Percentiles rank a stretch among this genome's conserved stretches.
Evolutionary conservation across 2,888 invertebrate species (phyloP).

Genomic region (Euzetes globulus): DNA sequence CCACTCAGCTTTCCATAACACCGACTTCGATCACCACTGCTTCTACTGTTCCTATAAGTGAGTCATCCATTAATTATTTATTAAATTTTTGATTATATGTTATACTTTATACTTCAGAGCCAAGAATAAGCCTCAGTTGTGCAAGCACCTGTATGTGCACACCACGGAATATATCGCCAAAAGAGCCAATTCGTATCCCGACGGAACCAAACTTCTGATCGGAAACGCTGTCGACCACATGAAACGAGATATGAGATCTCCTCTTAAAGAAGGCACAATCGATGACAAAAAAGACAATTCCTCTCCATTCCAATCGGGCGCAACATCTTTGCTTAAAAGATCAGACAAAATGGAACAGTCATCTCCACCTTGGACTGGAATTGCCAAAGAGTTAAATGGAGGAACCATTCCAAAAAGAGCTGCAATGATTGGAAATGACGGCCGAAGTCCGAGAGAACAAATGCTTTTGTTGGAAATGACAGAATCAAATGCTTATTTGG

Average conservation of each 20-base stretch:
- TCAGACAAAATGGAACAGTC: not conserved
- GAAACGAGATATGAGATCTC: slow-evolving; percentile 28
- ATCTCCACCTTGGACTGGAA: not conserved
- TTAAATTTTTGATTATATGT: not conserved
- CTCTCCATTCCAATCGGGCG: not conserved
- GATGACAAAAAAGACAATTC: not conserved
- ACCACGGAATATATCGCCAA: slow-evolving; percentile 41
- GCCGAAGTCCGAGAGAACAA: not conserved
- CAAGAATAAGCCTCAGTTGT: slow-evolving; percentile 48
- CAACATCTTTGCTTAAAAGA: slow-evolving; percentile 8
- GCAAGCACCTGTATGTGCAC: slow-evolving; percentile 47
- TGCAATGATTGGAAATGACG: not conserved
- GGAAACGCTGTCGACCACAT: slow-evolving; percentile 25
- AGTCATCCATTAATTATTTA: slow-evolving; percentile 5
- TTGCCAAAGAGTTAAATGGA: not conserved
- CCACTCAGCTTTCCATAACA: slow-evolving; percentile 64
- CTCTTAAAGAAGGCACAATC: not conserved
- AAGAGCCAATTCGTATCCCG: slow-evolving; percentile 36
- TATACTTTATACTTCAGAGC: slow-evolving; percentile 42
- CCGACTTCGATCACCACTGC: slow-evolving; percentile 58
- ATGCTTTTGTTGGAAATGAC: slow-evolving; percentile 27
- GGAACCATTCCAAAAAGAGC: not conserved
- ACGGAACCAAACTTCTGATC: slow-evolving; percentile 31
- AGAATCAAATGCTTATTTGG: slow-evolving; percentile 37
- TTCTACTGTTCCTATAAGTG: slow-evolving; percentile 46